Percentiles rank a stretch among this genome's conserved stretches.
Evolutionary conservation across 1,140 invertebrate genomes (phyloP).

Genomic region (Rhopalosiphum maidis): DNA sequence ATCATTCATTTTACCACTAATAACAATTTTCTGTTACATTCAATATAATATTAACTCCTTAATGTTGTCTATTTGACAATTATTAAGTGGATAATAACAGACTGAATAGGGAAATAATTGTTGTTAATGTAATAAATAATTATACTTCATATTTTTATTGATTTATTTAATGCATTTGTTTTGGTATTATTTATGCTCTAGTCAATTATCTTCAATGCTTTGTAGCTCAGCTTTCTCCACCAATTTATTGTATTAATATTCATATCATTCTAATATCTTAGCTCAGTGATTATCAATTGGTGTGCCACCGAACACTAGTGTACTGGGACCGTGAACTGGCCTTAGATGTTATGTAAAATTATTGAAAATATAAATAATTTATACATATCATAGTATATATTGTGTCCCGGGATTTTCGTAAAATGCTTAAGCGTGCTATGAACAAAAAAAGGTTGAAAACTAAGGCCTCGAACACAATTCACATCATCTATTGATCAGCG

Average conservation of each 20-base stretch:
- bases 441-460: no score
- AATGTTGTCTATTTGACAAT: not conserved
- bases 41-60: not conserved
- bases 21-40: not conserved
- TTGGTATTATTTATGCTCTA: not conserved
- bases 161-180: not conserved
- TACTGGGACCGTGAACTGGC: no score
- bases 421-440: no score
- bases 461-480: no score
- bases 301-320: no score
- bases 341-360: no score
- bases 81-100: conserved; percentile 7
- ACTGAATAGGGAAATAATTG: conserved; percentile 7
- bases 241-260: not conserved
- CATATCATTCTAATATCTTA: not conserved
- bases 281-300: no score
- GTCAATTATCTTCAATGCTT: not conserved
- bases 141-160: not conserved
- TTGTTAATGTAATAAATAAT: conserved; percentile 17
- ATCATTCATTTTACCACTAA: not conserved
- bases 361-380: no score
- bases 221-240: no score
- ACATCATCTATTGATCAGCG: no score
- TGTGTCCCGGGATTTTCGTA: no score
- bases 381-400: no score